phyloP scores from a whole-genome alignment of 2,888 invertebrate genomes.

The Pristionchus arcanus region DNA sequence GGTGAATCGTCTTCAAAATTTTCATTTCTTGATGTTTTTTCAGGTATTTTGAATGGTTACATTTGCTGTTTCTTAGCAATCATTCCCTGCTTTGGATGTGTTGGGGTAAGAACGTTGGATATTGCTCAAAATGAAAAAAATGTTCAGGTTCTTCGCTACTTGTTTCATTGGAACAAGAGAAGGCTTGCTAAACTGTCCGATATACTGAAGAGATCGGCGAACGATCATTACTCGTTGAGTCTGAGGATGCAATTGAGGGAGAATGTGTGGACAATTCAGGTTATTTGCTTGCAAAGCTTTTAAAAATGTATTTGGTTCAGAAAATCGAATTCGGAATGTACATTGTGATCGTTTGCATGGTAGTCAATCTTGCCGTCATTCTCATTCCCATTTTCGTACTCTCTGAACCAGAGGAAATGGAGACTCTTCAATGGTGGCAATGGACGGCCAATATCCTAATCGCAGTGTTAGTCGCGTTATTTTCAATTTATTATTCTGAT shows the following conservation, averaged over 20 bases:
- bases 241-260: not conserved
- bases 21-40: not conserved
- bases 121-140: not conserved
- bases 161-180: not conserved
- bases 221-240: not conserved
- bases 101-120: not conserved
- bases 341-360: not conserved
- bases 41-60: not conserved
- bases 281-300: not conserved
- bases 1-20: not conserved
- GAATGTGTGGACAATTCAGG: not conserved
- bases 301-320: not conserved
- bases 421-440: constrained; percentile 15
- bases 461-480: not conserved
- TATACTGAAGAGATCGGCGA: not conserved
- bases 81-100: not conserved
- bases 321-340: constrained; percentile 31
- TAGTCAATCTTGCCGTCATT: not conserved
- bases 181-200: not conserved
- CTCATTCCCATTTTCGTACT: constrained; percentile 2
- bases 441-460: not conserved
- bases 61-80: not conserved
- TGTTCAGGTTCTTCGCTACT: not conserved
- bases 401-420: not conserved
- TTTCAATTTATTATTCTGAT: not conserved